Conservation (phyloP, 2,797 vertebrate genomes). For the Enteromius unitaeniatus region DNA sequence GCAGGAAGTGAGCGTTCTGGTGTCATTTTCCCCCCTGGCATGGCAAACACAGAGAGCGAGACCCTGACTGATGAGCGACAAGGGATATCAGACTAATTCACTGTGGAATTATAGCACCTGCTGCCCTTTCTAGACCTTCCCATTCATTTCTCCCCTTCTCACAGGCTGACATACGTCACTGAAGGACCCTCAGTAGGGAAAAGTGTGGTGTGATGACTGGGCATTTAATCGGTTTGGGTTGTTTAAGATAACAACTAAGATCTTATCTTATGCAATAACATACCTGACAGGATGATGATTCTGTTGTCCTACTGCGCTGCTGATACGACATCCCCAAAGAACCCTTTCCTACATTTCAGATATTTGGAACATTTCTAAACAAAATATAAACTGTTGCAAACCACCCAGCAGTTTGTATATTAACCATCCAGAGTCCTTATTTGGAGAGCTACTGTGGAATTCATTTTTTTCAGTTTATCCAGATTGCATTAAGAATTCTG, state of each 20-base stretch:
- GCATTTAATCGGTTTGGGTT: conserved; percentile 6
- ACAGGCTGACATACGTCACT: not conserved
- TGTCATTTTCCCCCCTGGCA: conserved; percentile 14
- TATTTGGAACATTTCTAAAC: conserved; percentile 4
- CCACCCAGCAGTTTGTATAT: not conserved
- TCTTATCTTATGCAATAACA: conserved; percentile 35
- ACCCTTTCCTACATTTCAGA: conserved; percentile 12
- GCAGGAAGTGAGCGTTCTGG: conserved; percentile 1
- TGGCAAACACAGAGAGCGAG: conserved; percentile 6
- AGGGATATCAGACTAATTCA: conserved; percentile 29
- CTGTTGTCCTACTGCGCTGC: not conserved
- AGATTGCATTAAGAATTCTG: not conserved
- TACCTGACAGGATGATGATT: conserved; percentile 9
- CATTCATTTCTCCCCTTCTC: conserved; percentile 32
- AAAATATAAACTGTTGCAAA: conserved; percentile 21
- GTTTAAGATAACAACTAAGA: conserved; percentile 26
- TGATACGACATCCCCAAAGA: not conserved
- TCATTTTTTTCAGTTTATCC: not conserved
- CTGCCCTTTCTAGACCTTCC: conserved; percentile 3
- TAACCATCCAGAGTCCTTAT: not conserved
- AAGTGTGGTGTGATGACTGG: not conserved
- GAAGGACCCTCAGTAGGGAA: not conserved
- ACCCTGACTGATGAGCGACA: conserved; percentile 12
- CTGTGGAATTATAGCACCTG: conserved; percentile 20
- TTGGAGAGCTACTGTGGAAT: not conserved